Evolutionary conservation across 1,140 invertebrate species (phyloP).

Genomic region (Drosophila eugracilis): DNA sequence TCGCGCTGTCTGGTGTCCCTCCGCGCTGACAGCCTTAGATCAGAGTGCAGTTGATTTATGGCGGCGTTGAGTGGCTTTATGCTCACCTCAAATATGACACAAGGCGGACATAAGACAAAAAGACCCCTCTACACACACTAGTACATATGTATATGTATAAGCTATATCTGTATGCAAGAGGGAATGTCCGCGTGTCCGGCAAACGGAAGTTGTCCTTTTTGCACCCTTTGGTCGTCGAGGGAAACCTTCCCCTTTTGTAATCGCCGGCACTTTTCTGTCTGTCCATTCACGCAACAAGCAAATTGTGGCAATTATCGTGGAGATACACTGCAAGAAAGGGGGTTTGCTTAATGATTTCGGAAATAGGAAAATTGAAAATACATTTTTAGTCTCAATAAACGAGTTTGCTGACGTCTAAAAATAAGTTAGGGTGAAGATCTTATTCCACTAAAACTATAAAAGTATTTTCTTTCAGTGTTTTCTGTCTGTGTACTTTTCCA

Average conservation of each 20-base stretch:
- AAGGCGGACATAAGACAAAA: slow-evolving; percentile 54
- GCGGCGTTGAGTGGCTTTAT: slow-evolving; percentile 82
- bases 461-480: not conserved
- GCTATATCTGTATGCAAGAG: not conserved
- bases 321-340: slow-evolving; percentile 3
- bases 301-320: slow-evolving; percentile 78
- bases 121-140: slow-evolving; percentile 4
- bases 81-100: slow-evolving; percentile 81
- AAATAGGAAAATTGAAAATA: no score
- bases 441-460: no score
- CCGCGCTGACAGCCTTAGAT: slow-evolving; percentile 72
- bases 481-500: not conserved
- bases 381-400: no score
- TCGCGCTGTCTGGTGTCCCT: slow-evolving; percentile 34
- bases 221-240: slow-evolving; percentile 44
- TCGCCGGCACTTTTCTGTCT: slow-evolving; percentile 39
- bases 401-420: no score
- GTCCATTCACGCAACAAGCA: slow-evolving; percentile 79
- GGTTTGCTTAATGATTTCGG: not conserved
- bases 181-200: slow-evolving; percentile 24
- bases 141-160: not conserved
- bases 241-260: slow-evolving; percentile 33
- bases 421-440: no score
- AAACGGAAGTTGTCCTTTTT: slow-evolving; percentile 72
- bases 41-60: slow-evolving; percentile 81